These are phyloP conservation scores for Solenopsis fugax DNA, from an alignment of 1,140 invertebrate genomes.

Conservation along the genomic window DNA sequence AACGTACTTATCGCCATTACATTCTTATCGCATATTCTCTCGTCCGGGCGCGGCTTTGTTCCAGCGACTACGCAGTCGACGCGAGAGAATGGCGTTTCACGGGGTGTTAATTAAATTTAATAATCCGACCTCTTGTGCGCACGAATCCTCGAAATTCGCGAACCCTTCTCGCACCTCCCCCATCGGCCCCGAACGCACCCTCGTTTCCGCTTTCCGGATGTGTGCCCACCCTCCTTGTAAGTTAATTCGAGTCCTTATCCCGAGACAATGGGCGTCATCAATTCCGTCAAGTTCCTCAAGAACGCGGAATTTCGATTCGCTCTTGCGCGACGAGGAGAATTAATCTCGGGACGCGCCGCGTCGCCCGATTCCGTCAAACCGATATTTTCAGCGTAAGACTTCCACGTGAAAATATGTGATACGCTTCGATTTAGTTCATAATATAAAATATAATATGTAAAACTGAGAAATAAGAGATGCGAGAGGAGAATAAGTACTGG, in stretches of 20 bases:
- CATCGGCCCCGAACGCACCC: background rate
- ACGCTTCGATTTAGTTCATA: background rate
- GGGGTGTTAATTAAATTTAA: conserved; percentile 59
- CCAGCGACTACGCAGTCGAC: background rate
- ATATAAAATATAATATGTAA: background rate
- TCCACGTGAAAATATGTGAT: background rate
- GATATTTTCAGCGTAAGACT: background rate
- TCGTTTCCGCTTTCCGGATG: conserved; percentile 33
- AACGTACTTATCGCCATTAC: background rate
- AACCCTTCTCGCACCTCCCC: conserved; percentile 1
- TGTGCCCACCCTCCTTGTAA: conserved; percentile 37
- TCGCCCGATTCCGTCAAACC: background rate
- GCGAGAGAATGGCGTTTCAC: conserved; percentile 16
- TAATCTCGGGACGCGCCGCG: conserved; percentile 16
- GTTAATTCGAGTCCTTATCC: conserved; percentile 53
- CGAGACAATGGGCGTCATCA: conserved; percentile 50
- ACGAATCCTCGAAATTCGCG: conserved; percentile 48
- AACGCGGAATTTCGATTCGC: conserved; percentile 47
- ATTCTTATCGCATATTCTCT: conserved; percentile 22
- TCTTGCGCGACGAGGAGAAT: conserved; percentile 2
- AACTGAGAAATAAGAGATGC: background rate
- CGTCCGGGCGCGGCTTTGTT: conserved; percentile 12
- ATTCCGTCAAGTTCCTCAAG: conserved; percentile 53
- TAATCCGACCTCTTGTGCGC: conserved; percentile 57
- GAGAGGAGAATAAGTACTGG: background rate